Base-by-base conservation (phyloP, 2,888 invertebrate species). In the Agrilus biguttatus region DNA sequence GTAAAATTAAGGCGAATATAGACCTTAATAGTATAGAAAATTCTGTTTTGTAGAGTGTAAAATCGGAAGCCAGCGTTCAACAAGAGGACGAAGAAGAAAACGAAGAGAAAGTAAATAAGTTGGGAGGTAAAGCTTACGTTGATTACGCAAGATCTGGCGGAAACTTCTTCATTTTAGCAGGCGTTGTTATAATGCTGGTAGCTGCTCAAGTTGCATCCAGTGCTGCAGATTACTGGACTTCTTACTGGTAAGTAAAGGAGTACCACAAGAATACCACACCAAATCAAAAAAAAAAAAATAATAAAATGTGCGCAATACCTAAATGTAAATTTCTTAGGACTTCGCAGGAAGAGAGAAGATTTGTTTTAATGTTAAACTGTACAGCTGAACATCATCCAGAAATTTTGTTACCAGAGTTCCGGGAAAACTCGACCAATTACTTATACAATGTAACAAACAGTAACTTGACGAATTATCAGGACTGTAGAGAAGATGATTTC, bases 1-100 rank as follows among this genome's bases (percentile, higher is more conserved):
- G 14, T 13, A 33, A 14, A 14, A 42, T 39, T 34, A 17, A 36
- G 2, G 34, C 8, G 32, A 39, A 42, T n/a, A 5, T 19, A 14
- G 23, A 10, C 12, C 13, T 43, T 1, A 33, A 17, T 7, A 23
- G 19, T 43, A 28, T 8, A 37, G 19, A 6, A 43, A n/a, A 44
- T 33, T 43, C 40, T 13, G 40, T 39, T 19, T 46, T 52, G 43
- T 43, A 55, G 55, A 55, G 54, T 39, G 41, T 43, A 5, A 36
- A 43, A 39, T 51, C 52, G 14, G 44, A 47, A 33, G 39, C 38
- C 14, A 49, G 51, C n/a, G 42, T 28, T 28, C 28, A 28, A 10
- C 28, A 40, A 40, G 51, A 50, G 12, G 51, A 55, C 34, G 43
- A 52, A n/a, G 48, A 53, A 33, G 51, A 54, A 37, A 45, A 52